phyloP scores from a whole-genome alignment of 2,797 vertebrate species.

The Pteropus rufus region DNA sequence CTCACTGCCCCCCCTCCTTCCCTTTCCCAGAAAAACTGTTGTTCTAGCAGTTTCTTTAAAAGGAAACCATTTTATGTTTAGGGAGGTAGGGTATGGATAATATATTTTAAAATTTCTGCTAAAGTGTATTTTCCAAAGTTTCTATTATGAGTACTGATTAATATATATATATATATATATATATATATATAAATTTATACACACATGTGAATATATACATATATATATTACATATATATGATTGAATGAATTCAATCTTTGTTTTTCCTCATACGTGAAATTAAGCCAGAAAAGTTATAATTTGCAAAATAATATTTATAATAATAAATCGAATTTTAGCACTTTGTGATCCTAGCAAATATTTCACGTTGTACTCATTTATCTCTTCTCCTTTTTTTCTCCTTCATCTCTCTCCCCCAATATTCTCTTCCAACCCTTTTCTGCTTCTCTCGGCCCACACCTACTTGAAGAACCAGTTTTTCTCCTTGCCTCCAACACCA shows the following conservation, averaged over 20 bases:
- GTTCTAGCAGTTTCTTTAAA: neutral
- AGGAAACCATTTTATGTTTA: neutral
- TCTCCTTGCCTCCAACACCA: neutral
- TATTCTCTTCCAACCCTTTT: neutral
- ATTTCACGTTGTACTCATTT: neutral
- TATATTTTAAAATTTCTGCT: neutral
- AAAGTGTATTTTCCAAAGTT: neutral
- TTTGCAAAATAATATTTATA: neutral
- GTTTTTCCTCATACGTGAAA: neutral
- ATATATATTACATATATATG: neutral
- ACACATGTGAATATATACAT: neutral
- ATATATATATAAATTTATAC: neutral
- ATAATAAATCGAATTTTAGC: neutral
- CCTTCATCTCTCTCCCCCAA: neutral
- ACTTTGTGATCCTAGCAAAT: neutral
- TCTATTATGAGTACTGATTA: neutral
- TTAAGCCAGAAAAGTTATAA: neutral
- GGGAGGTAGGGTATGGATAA: neutral
- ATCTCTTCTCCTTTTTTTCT: neutral
- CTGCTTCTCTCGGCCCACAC: slow-evolving; percentile 12
- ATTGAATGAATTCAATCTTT: neutral
- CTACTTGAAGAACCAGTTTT: slow-evolving; percentile 33
- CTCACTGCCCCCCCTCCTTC: neutral
- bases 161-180: neutral
- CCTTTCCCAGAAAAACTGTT: neutral